Evolutionary conservation across 2,888 invertebrate species (phyloP), one percentile per base, ranked within the genome.

Genomic region (Prosopocoilus inquinatus): DNA sequence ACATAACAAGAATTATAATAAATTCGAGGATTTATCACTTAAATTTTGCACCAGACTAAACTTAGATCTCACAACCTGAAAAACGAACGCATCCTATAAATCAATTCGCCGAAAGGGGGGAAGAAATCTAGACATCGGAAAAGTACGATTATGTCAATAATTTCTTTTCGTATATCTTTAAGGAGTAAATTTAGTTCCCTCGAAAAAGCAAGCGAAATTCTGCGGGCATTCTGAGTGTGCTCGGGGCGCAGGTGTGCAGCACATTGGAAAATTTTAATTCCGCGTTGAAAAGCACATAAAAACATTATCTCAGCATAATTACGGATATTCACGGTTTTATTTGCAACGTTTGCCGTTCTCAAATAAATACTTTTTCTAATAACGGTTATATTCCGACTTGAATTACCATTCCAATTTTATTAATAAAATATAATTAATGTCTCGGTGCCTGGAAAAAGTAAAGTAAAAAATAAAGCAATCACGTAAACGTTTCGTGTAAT

Each of bases 401-500:
- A 38, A 38, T 38, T 38, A 38, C 12, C 12, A 38, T 34, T 34
- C 11, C 38, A 12, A 41, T n/a, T 41, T n/a, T 41, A 8, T 41
- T 41, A 9, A 12, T 36, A 36, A 41, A 41, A n/a, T 11, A 41
- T 41, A 13, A 41, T n/a, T 11, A 4, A n/a, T 12, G 41, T 13
- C 41, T n/a, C n/a, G n/a, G n/a, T n/a, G n/a, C n/a, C n/a, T n/a
- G 5, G 11, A 11, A 41, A 41, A 41, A 11, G 39, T 38, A 38
- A 11, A 28, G 20, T 2, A 28, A 8, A 41, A 41, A 13, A 41
- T 7, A 41, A 41, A 15, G 12, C 5, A 41, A 41, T 41, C 41
- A 41, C 13, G 39, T 38, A 38, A 38, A 38, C 13, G 39, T 50
- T 50, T 41, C 41, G 39, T 20, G 44, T 41, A 50, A 50, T 41